Evolutionary conservation across 2,113 vertebrate genomes (phyloP).

Genomic region (Ellobius talpinus): DNA sequence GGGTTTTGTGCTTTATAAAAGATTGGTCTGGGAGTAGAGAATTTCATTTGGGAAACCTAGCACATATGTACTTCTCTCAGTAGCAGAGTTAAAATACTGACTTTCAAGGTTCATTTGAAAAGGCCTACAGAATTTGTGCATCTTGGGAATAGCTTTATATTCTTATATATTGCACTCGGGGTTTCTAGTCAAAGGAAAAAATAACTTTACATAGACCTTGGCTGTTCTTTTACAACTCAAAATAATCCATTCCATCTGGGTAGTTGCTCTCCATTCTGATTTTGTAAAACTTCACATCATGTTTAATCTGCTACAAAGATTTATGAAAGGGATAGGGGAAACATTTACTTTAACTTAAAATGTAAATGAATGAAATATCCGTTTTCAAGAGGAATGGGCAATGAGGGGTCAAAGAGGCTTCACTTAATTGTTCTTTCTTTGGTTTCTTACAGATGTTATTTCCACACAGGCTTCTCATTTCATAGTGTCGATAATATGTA

Average conservation of each 20-base stretch:
- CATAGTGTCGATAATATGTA: not conserved
- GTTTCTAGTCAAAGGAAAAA: slow-evolving; percentile 69
- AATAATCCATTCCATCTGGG: slow-evolving; percentile 42
- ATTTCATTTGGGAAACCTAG: slow-evolving; percentile 73
- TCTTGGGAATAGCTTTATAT: slow-evolving; percentile 66
- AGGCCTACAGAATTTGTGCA: slow-evolving; percentile 68
- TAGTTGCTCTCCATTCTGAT: slow-evolving; percentile 19
- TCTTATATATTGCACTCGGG: not conserved
- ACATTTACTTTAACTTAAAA: slow-evolving; percentile 47
- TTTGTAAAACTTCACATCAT: slow-evolving; percentile 43
- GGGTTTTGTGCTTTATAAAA: slow-evolving; percentile 72
- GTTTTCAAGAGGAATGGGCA: not conserved
- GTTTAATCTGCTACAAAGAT: slow-evolving; percentile 55
- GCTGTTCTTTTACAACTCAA: slow-evolving; percentile 49
- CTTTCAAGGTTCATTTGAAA: slow-evolving; percentile 71
- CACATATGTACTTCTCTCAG: slow-evolving; percentile 70
- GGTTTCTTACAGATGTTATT: not conserved
- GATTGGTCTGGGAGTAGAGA: slow-evolving; percentile 71
- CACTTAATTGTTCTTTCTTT: not conserved
- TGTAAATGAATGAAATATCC: not conserved
- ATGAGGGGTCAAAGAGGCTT: not conserved
- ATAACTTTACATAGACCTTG: slow-evolving; percentile 63
- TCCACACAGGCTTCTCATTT: not conserved
- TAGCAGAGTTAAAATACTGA: slow-evolving; percentile 70
- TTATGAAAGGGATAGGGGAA: slow-evolving; percentile 51